These are phyloP conservation scores for Heliothis peltigera DNA, from an alignment of 2,888 invertebrate species.

Conservation along the genomic window DNA sequence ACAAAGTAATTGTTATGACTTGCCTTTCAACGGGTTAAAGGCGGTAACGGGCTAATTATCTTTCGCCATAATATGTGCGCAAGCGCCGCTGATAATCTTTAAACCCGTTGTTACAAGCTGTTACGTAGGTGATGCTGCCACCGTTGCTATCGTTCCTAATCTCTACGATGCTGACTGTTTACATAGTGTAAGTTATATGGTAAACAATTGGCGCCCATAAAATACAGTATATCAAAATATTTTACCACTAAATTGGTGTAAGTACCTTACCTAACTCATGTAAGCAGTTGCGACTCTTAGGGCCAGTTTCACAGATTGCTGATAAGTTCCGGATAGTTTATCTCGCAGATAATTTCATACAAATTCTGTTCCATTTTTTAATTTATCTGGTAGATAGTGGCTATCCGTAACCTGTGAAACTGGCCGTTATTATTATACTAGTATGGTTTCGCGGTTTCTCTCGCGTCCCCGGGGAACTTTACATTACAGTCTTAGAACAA, in stretches of 20 bases:
- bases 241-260: conserved; percentile 10
- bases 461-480: too few species aligned
- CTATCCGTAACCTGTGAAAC: too few species aligned
- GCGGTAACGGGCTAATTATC: conserved; percentile 28
- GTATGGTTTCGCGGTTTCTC: too few species aligned
- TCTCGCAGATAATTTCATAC: too few species aligned
- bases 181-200: conserved; percentile 29
- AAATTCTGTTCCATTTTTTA: too few species aligned
- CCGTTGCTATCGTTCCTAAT: conserved; percentile 35
- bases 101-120: conserved; percentile 30
- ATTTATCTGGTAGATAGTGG: too few species aligned
- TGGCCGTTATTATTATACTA: too few species aligned
- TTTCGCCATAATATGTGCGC: conserved; percentile 25
- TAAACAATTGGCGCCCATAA: conserved; percentile 37
- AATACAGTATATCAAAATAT: conserved; percentile 28
- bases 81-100: conserved; percentile 44
- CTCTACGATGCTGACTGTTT: conserved; percentile 43
- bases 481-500: too few species aligned
- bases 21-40: conserved; percentile 34
- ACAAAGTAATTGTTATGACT: conserved; percentile 16
- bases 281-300: too few species aligned
- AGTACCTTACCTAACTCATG: too few species aligned
- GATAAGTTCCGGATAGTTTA: too few species aligned
- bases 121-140: conserved; percentile 16
- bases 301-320: too few species aligned